Evolutionary conservation across 2,888 invertebrate genomes (phyloP), one percentile per base, ranked within the genome.

Genomic region (Acholoe squamosa): DNA sequence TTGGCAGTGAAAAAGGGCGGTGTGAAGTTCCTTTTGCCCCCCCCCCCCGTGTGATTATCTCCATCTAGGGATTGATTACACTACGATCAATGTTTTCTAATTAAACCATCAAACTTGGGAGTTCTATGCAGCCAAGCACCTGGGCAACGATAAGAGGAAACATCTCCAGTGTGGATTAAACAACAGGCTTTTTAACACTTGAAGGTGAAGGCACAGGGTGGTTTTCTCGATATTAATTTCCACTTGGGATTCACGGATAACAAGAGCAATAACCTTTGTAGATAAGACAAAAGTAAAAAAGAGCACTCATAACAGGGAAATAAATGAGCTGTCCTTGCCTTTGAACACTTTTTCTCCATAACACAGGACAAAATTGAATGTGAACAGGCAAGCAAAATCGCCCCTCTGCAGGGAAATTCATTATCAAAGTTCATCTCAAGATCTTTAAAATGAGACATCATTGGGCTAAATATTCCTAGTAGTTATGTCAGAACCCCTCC

Each of bases 51-150:
- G 28, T 71, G 71, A 71, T 71, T 71, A 71, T 71, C 71, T 71
- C 14, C 71, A 71, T 71, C 28, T 22, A 7, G 28, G 31, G 71
- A 71, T 71, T 71, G 71, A 71, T 71, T 71, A 71, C 71, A 28
- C 71, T 25, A 3, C 3, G 71, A 71, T 71, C 71, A 71, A 28
- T 71, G 71, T 71, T 71, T 71, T 71, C 71, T 71, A 71, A 71
- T 71, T 71, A 71, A 25, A 71, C 71, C 14, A 71, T 71, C 71
- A 71, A 71, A 71, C 71, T 28, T 25, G 25, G 71, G 28, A 61
- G 61, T 5, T n/a, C 61, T 10, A 43, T 43, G 43, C 61, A 71
- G 14, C 7, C 71, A 28, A 28, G 71, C n/a, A 28, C 28, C 25
- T 25, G 14, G 25, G 61, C 22, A n/a, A 61, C n/a, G 71, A 71